Evolutionary conservation across 2,113 vertebrate species (phyloP).

Genomic region (Electrona antarctica): DNA sequence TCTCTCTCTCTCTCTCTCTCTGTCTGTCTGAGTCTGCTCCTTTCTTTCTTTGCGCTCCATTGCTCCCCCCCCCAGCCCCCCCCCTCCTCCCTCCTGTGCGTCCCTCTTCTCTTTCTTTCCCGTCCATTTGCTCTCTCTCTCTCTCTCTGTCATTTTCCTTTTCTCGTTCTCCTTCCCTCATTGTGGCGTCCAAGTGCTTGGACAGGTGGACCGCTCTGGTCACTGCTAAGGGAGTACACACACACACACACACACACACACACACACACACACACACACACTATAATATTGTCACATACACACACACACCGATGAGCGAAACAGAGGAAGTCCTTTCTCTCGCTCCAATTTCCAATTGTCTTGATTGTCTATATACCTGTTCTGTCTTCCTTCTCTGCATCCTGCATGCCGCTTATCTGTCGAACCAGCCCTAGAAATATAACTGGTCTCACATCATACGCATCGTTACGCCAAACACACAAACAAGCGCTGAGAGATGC

Average conservation of each 20-base stretch:
- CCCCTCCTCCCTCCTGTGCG: constrained; percentile 54
- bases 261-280: constrained; percentile 19
- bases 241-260: constrained; percentile 39
- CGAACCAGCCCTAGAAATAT: constrained; percentile 64
- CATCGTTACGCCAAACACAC: constrained; percentile 49
- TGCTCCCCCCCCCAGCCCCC: constrained; percentile 28
- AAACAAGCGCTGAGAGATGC: constrained; percentile 63
- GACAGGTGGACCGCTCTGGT: constrained; percentile 58
- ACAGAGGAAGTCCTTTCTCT: constrained; percentile 54
- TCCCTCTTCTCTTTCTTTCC: constrained; percentile 66
- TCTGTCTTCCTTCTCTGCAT: constrained; percentile 70
- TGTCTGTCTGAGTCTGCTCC: constrained; percentile 22
- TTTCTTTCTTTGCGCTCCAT: constrained; percentile 75
- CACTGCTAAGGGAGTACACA: constrained; percentile 67
- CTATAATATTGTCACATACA: constrained; percentile 14
- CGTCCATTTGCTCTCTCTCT: constrained; percentile 47
- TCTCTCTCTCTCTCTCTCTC: constrained; percentile 44
- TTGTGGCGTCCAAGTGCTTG: constrained; percentile 69
- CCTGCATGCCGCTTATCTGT: constrained; percentile 63
- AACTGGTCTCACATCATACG: constrained; percentile 76
- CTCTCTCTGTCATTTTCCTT: constrained; percentile 11
- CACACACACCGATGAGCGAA: not conserved
- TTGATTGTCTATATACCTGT: constrained; percentile 61
- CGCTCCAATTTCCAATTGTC: constrained; percentile 73
- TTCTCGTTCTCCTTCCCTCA: constrained; percentile 56